Percentiles rank a stretch among this genome's conserved stretches.
phyloP scores from a whole-genome alignment of 2,888 invertebrate genomes.

The Clepsis dumicolana region DNA sequence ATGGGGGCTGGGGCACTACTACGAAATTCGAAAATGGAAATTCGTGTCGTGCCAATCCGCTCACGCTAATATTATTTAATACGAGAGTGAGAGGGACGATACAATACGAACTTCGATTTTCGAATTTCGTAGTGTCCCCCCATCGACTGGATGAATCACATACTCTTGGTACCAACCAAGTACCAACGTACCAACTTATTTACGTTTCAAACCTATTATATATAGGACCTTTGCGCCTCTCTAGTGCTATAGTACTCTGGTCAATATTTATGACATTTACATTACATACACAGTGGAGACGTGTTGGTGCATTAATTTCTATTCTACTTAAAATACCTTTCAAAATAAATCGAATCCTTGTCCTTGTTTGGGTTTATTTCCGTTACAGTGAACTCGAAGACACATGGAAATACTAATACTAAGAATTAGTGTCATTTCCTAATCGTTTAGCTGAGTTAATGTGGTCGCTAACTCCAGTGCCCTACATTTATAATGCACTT shows the following conservation, averaged over 20 bases:
- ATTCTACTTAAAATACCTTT: conserved; percentile 24
- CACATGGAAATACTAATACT: not conserved
- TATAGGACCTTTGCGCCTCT: not conserved
- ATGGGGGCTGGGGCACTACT: too few species aligned
- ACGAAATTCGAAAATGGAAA: too few species aligned
- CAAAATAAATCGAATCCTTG: conserved; percentile 20
- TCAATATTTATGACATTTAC: conserved; percentile 44
- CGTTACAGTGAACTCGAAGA: not conserved
- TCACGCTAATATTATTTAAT: too few species aligned
- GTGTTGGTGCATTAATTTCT: conserved; percentile 36
- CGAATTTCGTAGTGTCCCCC: too few species aligned
- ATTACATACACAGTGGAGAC: conserved; percentile 36
- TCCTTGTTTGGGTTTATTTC: not conserved
- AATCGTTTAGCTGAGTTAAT: conserved; percentile 49
- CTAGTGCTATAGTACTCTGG: conserved; percentile 4
- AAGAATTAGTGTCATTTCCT: conserved; percentile 35
- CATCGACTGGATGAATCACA: too few species aligned
- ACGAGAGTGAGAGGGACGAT: too few species aligned
- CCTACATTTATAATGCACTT: conserved; percentile 78
- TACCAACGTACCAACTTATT: too few species aligned
- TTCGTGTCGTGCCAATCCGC: too few species aligned
- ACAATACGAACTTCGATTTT: too few species aligned
- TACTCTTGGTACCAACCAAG: too few species aligned
- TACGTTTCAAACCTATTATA: too few species aligned
- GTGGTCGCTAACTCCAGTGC: conserved; percentile 59